Base-by-base conservation (phyloP, 2,797 vertebrate species). In the Syncerus caffer region DNA sequence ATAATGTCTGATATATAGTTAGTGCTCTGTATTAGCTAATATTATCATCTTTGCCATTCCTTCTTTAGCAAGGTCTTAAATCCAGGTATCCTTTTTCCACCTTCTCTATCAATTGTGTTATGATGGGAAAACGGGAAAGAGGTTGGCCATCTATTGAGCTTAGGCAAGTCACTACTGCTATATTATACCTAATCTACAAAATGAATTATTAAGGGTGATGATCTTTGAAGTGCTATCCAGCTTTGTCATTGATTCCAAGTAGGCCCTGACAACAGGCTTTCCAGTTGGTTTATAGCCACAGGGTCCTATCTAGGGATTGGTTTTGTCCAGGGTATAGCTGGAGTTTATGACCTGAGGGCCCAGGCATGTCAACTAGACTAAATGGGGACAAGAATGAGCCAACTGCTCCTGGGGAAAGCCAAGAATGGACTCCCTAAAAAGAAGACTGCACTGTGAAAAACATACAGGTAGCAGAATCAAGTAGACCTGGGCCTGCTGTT, bases 41-140 rank as follows among this genome's bases (percentile, higher is more conserved):
- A 60, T 89, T 53, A 90, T 93, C 45, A 21, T 53, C 14, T 89
- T 83, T 50, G 74, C 38, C 38, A 57, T 67, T 45, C 62, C 5
- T 94, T 10, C 42, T 92, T 89, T 47, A 89, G 34, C 62, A 85
- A 92, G 80, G 19, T 89, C n/a, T 92, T 97, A 92, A 92, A 87
- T 85, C 51, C 55, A 84, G 38, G 12, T 86, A 5, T 74, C 93
- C 47, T 96, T 71, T 90, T 89, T 86, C 76, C 82, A 10, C 84
- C 31, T 85, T 93, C 21, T 82, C 29, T 78, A n/a, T 62, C 31
- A 84, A 10, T 95, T 38, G 38, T 91, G 2, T 82, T 93, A 74
- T 91, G 8, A 86, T 89, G 17, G 29, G 47, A n/a, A 78, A 51
- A 31, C 9, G 7, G 88, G 87, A 16, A 91, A 19, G 7, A 95